Percentiles rank a stretch among this genome's conserved stretches.
phyloP scores from a whole-genome alignment of 2,113 vertebrate species.

The Tricholaema leucomelas region DNA sequence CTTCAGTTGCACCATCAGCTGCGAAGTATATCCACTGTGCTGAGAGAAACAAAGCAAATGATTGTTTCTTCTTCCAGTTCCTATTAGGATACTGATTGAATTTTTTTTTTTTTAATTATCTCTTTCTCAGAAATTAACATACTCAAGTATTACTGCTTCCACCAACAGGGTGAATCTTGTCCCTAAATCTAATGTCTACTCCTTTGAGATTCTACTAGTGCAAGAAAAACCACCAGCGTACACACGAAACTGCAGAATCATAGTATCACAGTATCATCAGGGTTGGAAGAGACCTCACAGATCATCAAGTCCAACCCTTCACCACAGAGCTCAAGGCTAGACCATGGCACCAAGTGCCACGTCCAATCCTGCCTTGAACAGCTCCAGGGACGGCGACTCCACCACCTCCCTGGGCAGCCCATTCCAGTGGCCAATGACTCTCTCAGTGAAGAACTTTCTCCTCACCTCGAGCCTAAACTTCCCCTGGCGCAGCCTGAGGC shows the following conservation, averaged over 20 bases:
- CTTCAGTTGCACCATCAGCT: background rate
- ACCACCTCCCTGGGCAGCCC: no score
- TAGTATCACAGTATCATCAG: no score
- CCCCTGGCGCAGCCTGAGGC: no score
- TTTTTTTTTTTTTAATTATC: background rate
- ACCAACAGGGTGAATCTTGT: background rate
- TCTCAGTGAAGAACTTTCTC: no score
- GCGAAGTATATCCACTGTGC: fast-evolving
- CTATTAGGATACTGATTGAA: background rate
- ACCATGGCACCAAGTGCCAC: no score
- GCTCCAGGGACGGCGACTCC: no score
- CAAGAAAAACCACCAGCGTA: background rate
- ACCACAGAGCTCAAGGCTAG: no score
- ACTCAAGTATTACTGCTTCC: background rate
- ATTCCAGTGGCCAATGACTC: no score
- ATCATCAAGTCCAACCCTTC: no score
- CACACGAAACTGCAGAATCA: background rate
- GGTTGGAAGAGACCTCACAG: no score
- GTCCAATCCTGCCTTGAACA: no score
- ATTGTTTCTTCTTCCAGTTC: background rate
- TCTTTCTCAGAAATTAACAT: background rate
- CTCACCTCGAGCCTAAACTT: no score
- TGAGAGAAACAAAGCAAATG: background rate
- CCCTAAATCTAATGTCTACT: background rate
- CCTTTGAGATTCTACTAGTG: background rate